phyloP scores from a whole-genome alignment of 2,888 invertebrate genomes.

The Chrysodeixis includens region DNA sequence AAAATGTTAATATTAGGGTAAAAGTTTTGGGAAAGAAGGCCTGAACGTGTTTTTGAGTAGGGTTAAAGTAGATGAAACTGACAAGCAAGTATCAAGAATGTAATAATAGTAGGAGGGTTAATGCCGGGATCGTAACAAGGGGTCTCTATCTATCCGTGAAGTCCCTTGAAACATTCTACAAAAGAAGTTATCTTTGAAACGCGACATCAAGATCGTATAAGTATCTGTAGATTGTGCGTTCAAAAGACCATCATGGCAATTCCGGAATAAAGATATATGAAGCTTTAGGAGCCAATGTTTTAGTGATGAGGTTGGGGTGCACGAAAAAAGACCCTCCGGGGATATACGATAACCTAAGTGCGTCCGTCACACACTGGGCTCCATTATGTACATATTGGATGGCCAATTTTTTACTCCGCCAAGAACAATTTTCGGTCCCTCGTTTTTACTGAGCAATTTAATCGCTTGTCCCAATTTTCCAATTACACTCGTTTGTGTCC shows the following conservation, averaged over 20 bases:
- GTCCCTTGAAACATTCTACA: too few relatives aligned
- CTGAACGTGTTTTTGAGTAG: not conserved
- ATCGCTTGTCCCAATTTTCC: not conserved
- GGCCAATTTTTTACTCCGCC: slow-evolving; percentile 3
- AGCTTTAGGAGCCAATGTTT: slow-evolving; percentile 3
- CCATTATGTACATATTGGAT: slow-evolving; percentile 9
- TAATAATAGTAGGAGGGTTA: not conserved
- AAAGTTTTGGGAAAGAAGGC: too few relatives aligned
- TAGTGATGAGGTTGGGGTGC: slow-evolving; percentile 2
- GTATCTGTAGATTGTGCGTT: slow-evolving; percentile 26
- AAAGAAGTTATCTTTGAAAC: too few relatives aligned
- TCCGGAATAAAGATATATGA: slow-evolving; percentile 16
- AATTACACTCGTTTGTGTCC: slow-evolving; percentile 2
- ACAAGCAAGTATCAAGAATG: not conserved
- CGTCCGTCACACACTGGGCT: slow-evolving; percentile 4
- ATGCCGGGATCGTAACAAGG: slow-evolving; percentile 29
- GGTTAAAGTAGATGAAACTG: not conserved
- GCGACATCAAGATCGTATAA: slow-evolving; percentile 24
- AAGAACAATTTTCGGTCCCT: slow-evolving; percentile 1
- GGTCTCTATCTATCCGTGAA: too few relatives aligned
- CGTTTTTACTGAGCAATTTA: slow-evolving; percentile 4
- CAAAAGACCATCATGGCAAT: slow-evolving; percentile 40
- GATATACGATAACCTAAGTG: slow-evolving; percentile 1
- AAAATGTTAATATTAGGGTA: too few relatives aligned
- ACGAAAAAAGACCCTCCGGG: slow-evolving; percentile 1